phyloP scores from a whole-genome alignment of 2,113 vertebrate species.

The Perca flavescens region DNA sequence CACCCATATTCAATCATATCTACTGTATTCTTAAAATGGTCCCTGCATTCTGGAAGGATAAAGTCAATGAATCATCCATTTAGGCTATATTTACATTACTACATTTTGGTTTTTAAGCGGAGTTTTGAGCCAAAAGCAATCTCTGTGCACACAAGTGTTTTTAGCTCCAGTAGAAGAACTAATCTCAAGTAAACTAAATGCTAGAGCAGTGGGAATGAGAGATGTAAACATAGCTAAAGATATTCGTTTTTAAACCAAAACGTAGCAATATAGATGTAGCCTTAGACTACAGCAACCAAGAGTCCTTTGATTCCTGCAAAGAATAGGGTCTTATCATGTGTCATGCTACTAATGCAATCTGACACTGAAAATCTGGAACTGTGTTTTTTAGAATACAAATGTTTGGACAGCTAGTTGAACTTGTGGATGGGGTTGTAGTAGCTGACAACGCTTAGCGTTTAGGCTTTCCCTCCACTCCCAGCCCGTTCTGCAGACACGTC shows the following conservation, averaged over 20 bases:
- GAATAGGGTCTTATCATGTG: background rate
- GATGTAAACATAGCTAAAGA: no score
- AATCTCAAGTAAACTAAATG: no score
- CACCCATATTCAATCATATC: background rate
- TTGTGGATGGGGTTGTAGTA: background rate
- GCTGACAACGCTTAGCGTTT: background rate
- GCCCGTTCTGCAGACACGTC: background rate
- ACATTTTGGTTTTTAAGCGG: no score
- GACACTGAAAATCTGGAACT: background rate
- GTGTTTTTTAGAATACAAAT: background rate
- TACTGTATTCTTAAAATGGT: no score
- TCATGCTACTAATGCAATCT: background rate
- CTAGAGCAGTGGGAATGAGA: no score
- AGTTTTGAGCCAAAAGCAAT: no score
- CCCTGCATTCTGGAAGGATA: background rate
- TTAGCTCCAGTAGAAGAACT: no score
- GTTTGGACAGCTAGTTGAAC: background rate
- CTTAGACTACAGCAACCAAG: background rate
- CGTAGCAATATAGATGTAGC: no score
- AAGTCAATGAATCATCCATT: background rate
- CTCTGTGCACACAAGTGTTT: no score
- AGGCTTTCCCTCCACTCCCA: background rate
- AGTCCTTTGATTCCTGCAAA: background rate
- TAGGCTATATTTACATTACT: no score
- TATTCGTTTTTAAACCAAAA: no score